These are phyloP conservation scores for Pao palembangensis DNA, from an alignment of 2,113 vertebrate genomes.

Conservation along the genomic window DNA sequence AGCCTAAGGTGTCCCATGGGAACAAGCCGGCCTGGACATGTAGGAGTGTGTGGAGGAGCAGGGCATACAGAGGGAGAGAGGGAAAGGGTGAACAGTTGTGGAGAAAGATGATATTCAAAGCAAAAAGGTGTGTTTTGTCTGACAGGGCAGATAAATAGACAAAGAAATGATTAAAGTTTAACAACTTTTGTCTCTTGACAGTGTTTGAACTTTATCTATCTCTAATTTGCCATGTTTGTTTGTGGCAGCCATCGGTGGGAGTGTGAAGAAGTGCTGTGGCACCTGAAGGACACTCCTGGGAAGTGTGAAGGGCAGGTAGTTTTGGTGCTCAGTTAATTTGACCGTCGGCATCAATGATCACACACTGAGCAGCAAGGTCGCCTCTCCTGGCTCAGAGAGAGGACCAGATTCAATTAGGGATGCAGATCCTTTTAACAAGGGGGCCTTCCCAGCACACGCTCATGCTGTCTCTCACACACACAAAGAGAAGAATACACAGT, in stretches of 20 bases:
- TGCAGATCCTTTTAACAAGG: conserved; percentile 89
- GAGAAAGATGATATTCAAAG: conserved; percentile 11
- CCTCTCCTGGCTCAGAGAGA: conserved; percentile 74
- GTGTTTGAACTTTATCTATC: conserved; percentile 2
- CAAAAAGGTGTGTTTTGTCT: conserved; percentile 20
- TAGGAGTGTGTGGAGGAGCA: conserved; percentile 19
- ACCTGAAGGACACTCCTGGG: conserved; percentile 84
- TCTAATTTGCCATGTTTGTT: conserved; percentile 10
- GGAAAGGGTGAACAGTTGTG: conserved; percentile 3
- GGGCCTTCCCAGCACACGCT: conserved; percentile 50
- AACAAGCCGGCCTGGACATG: conserved; percentile 41
- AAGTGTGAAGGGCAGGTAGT: conserved; percentile 57
- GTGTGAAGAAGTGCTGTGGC: conserved; percentile 38
- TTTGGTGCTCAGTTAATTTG: conserved; percentile 77
- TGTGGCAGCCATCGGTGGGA: background rate
- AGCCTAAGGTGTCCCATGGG: conserved; percentile 77
- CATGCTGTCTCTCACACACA: background rate
- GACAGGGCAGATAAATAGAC: conserved; percentile 1
- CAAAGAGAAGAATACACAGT: background rate
- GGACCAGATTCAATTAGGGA: conserved; percentile 91
- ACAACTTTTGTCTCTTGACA: conserved; percentile 4
- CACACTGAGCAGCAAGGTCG: conserved; percentile 89
- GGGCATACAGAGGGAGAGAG: conserved; percentile 4
- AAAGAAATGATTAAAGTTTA: background rate
- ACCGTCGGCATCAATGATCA: conserved; percentile 53